Conservation (phyloP, 1,140 invertebrate genomes). For the Drosophila kohkoa region DNA sequence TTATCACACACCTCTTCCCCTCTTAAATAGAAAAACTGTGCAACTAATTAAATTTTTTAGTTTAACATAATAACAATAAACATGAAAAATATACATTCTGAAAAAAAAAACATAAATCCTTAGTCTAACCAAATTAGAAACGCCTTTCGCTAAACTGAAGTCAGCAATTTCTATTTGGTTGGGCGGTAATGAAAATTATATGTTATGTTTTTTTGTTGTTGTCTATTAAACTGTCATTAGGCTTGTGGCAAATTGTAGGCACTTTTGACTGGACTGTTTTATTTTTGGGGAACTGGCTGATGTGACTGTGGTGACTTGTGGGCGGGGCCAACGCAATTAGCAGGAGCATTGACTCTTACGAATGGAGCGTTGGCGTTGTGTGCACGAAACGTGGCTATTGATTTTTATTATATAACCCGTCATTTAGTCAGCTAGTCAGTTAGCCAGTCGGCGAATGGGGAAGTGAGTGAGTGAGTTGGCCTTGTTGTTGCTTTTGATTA, state of each 20-base stretch:
- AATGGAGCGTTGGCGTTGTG: neutral
- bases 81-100: neutral
- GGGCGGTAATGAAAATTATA: constrained; percentile 37
- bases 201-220: neutral
- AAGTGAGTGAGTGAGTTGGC: constrained; percentile 4
- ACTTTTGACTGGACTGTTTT: constrained; percentile 38
- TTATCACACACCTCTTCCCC: too few species aligned
- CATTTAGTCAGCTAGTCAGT: constrained; percentile 34
- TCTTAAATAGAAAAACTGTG: neutral
- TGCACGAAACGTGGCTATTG: constrained; percentile 55
- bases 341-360: constrained; percentile 55
- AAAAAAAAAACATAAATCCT: neutral
- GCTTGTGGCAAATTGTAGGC: constrained; percentile 32
- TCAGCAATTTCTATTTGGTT: constrained; percentile 12
- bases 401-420: constrained; percentile 61
- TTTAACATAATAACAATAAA: constrained; percentile 9
- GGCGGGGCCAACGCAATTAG: constrained; percentile 44
- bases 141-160: neutral
- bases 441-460: neutral
- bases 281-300: constrained; percentile 19
- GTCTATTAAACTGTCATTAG: constrained; percentile 50
- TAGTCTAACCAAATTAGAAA: neutral
- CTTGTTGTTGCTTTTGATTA: constrained; percentile 8
- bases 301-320: neutral
- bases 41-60: neutral